Evolutionary conservation across 2,113 vertebrate genomes (phyloP).

Genomic region (Ranitomeya imitator): DNA sequence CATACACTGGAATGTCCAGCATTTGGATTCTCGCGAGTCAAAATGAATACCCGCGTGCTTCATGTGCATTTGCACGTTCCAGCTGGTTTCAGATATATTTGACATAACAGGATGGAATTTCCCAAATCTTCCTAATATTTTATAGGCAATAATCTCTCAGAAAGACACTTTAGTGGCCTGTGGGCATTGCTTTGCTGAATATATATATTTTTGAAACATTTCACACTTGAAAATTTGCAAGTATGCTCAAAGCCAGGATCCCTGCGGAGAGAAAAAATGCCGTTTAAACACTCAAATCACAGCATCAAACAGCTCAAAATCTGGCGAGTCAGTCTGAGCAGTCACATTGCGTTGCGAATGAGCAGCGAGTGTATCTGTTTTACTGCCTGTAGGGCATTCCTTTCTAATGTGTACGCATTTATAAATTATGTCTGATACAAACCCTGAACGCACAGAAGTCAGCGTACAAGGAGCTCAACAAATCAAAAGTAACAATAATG

Average conservation of each 20-base stretch:
- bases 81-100: conserved; percentile 45
- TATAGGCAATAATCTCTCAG: conserved; percentile 51
- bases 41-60: background rate
- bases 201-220: conserved; percentile 59
- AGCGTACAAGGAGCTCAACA: conserved; percentile 51
- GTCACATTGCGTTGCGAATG: conserved; percentile 47
- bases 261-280: conserved; percentile 55
- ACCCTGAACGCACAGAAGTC: conserved; percentile 35
- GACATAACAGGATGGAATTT: conserved; percentile 31
- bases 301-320: conserved; percentile 38
- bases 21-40: background rate
- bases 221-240: conserved; percentile 58
- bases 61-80: conserved; percentile 3
- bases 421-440: conserved; percentile 53
- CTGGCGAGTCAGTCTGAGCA: conserved; percentile 52
- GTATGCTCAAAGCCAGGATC: conserved; percentile 58
- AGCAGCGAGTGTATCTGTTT: conserved; percentile 51
- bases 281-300: conserved; percentile 37
- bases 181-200: conserved; percentile 59
- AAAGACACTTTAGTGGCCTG: conserved; percentile 51
- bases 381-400: conserved; percentile 49
- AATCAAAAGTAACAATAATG: conserved; percentile 38
- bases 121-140: conserved; percentile 46
- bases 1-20: background rate
- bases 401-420: conserved; percentile 55